Evolutionary conservation across 2,888 invertebrate genomes (phyloP).

Genomic region (Zeuzera pyrina): DNA sequence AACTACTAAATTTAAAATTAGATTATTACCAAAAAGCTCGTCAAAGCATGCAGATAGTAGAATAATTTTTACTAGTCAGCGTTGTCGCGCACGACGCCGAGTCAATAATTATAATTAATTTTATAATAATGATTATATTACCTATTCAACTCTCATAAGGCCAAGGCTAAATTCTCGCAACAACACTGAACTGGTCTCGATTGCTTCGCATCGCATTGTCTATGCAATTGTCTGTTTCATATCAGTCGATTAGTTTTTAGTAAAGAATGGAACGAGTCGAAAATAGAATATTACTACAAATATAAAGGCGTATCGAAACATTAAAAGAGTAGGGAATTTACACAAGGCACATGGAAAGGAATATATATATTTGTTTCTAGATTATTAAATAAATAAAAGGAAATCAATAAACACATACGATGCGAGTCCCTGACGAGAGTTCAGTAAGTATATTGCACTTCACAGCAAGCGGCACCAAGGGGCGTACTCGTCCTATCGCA

Average conservation of each 20-base stretch:
- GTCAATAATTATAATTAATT: conserved; percentile 46
- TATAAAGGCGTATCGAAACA: no score
- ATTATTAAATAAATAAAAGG: no score
- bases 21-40: conserved; percentile 74
- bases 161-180: conserved; percentile 74
- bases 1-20: conserved; percentile 69
- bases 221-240: conserved; percentile 8
- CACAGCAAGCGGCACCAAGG: conserved; percentile 33
- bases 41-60: conserved; percentile 72
- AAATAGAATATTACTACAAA: conserved; percentile 12
- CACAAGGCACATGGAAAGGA: conserved; percentile 61
- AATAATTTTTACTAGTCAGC: conserved; percentile 67
- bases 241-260: conserved; percentile 6
- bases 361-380: conserved; percentile 21
- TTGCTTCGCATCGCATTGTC: conserved; percentile 48
- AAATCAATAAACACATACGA: no score
- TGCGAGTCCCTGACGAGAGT: conserved; percentile 21
- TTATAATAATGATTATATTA: conserved; percentile 65
- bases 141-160: conserved; percentile 71
- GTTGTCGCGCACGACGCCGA: conserved; percentile 54
- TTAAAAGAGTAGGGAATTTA: conserved; percentile 7
- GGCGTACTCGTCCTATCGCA: conserved; percentile 28
- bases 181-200: conserved; percentile 61
- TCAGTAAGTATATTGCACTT: conserved; percentile 37
- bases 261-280: conserved; percentile 13